Base-by-base conservation (phyloP, 2,888 invertebrate species). In the Eristalis arbustorum region DNA sequence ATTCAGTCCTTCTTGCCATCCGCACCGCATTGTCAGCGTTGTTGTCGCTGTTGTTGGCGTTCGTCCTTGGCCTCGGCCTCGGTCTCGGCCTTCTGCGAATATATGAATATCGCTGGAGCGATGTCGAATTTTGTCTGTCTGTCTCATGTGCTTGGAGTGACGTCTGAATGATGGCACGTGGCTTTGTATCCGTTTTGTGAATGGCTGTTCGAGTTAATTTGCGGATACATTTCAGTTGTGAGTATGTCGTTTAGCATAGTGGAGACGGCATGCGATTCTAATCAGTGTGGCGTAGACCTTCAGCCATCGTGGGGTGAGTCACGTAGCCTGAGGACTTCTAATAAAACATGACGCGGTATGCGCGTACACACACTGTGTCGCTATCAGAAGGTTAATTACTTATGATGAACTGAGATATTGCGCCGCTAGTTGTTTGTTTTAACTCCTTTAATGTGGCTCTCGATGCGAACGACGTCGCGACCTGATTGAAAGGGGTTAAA, bases 141-240 rank as follows among this genome's bases (percentile, higher is more conserved):
- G 59, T 13, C 5, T 59, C 59, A 6, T 28, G 59, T 13, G 59
- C 25, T 22, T 59, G 10, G 69, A 69, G 56, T 59, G 69, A 23
- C 69, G 59, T 37, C 37, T 69, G 59, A 69, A 59, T 57, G 69
- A 59, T 69, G 59, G 69, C 69, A 37, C 69, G 59, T 69, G 69
- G 69, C 34, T 59, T 57, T 59, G 59, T 34, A 59, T 25, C 25
- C 31, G 49, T 8, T 8, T 57, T 31, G 34, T 57, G 68, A 68
- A 57, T 57, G 18, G 34, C 8, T 34, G 69, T 69, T 59, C 37
- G 57, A 69, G 69, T 69, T 59, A 59, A 68, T 68, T 68, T 68
- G 37, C 37, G 69, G 59, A 59, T 69, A 59, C 25, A 34, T 69
- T 69, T 67, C 22, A 18, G 34, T 23, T 34, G 0, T 34, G 69